phyloP scores from a whole-genome alignment of 2,113 vertebrate species.

The Rhinichthys klamathensis region DNA sequence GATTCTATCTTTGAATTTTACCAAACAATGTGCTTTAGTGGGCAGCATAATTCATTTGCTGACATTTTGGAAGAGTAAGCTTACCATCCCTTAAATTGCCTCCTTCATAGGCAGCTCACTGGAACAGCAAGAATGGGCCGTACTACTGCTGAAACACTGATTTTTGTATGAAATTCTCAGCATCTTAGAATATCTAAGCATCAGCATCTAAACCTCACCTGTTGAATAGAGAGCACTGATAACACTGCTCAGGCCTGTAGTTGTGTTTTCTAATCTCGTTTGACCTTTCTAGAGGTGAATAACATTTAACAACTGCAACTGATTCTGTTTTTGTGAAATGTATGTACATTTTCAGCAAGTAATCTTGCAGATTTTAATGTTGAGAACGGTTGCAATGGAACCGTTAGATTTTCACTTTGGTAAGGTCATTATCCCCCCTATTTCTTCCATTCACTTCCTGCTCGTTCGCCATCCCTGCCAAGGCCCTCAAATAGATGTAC shows the following conservation, averaged over 20 bases:
- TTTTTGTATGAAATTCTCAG: not conserved
- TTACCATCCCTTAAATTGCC: not conserved
- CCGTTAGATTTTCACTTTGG: conserved; percentile 21
- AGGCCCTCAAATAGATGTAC: conserved; percentile 55
- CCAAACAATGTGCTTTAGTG: too few relatives aligned
- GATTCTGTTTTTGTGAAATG: conserved; percentile 9
- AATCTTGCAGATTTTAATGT: too few relatives aligned
- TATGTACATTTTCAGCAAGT: too few relatives aligned
- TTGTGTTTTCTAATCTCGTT: conserved; percentile 20
- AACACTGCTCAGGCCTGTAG: not conserved
- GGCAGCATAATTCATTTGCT: not conserved
- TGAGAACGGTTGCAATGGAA: conserved; percentile 18
- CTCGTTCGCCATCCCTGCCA: conserved; percentile 24
- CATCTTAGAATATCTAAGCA: not conserved
- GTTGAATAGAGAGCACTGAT: conserved; percentile 8
- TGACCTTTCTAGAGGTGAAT: conserved; percentile 12
- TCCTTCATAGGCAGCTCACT: not conserved
- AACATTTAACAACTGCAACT: not conserved
- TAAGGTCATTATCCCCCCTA: conserved; percentile 35
- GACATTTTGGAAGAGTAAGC: not conserved
- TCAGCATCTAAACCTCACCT: conserved; percentile 1
- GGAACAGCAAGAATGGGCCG: not conserved
- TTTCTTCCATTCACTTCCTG: conserved; percentile 27
- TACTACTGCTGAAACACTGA: not conserved
- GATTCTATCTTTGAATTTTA: too few relatives aligned